Evolutionary conservation across 2,888 invertebrate genomes (phyloP).

Genomic region (Sphaerophoria taeniata): DNA sequence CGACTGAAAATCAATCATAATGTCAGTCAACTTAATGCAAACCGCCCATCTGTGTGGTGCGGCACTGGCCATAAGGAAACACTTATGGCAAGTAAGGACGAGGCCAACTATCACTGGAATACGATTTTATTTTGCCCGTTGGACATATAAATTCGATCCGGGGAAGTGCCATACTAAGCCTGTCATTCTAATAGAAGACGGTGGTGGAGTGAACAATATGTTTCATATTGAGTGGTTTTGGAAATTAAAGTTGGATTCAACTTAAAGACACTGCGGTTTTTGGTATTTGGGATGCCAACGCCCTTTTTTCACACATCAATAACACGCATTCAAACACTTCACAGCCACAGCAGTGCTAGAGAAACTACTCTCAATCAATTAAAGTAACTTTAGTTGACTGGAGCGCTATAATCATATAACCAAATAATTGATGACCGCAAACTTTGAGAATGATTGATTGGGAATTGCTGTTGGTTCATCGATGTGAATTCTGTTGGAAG

Average conservation of each 20-base stretch:
- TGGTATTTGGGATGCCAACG: conserved; percentile 3
- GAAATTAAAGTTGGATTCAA: conserved; percentile 16
- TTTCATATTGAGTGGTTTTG: no score
- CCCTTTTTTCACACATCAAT: conserved; percentile 48
- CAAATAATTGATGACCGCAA: conserved; percentile 70
- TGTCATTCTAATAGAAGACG: conserved; percentile 23
- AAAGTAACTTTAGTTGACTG: conserved; percentile 62
- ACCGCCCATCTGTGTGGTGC: conserved; percentile 45
- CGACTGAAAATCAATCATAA: conserved; percentile 70
- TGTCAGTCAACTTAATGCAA: conserved; percentile 70
- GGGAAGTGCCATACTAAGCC: conserved; percentile 28
- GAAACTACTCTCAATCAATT: conserved; percentile 62
- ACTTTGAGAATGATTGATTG: conserved; percentile 67
- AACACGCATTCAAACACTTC: conserved; percentile 36
- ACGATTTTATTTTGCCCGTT: conserved; percentile 50
- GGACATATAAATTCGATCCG: neutral
- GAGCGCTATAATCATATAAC: conserved; percentile 57
- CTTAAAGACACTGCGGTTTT: conserved; percentile 10
- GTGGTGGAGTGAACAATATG: neutral
- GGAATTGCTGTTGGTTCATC: conserved; percentile 38
- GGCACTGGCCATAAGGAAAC: neutral
- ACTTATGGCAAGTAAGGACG: conserved; percentile 4
- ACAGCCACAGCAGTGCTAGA: neutral
- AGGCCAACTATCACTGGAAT: conserved; percentile 40
- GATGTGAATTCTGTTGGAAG: conserved; percentile 28